Evolutionary conservation across 2,113 vertebrate genomes (phyloP).

Genomic region (Phodopus roborovskii): DNA sequence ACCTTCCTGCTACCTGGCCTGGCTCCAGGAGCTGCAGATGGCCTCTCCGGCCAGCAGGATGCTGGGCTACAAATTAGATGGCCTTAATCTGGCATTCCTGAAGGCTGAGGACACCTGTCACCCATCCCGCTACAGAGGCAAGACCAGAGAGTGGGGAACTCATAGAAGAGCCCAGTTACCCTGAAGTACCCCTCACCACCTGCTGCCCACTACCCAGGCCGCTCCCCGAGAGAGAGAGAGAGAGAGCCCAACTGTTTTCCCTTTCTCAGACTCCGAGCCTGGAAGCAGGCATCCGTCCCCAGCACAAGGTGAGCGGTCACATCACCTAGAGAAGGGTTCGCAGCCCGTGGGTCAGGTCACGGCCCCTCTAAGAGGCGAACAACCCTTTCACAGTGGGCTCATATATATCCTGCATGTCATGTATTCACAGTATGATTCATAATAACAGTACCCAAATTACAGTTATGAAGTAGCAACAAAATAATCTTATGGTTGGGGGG

Average conservation of each 20-base stretch:
- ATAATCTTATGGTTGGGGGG: not conserved
- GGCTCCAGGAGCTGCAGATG: not conserved
- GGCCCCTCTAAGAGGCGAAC: not conserved
- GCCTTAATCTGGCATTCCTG: not conserved
- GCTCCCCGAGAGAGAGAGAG: too few species aligned
- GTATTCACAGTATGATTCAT: not conserved
- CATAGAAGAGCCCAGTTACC: not conserved
- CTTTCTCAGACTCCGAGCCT: not conserved
- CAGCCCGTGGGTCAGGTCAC: not conserved
- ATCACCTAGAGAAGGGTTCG: not conserved
- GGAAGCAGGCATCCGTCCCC: not conserved
- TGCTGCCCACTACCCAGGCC: not conserved
- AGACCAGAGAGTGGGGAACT: not conserved
- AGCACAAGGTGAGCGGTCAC: rapidly evolving
- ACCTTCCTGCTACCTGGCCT: not conserved
- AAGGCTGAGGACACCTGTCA: not conserved
- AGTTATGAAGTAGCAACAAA: not conserved
- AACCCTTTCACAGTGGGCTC: too few species aligned
- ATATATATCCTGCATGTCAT: not conserved
- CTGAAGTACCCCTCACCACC: not conserved
- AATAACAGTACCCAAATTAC: not conserved
- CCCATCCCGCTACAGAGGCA: not conserved
- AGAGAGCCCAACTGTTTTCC: not conserved
- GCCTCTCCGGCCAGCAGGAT: not conserved
- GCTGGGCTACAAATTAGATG: not conserved